Evolutionary conservation across 2,888 invertebrate genomes (phyloP).

Genomic region (Phalera bucephala): DNA sequence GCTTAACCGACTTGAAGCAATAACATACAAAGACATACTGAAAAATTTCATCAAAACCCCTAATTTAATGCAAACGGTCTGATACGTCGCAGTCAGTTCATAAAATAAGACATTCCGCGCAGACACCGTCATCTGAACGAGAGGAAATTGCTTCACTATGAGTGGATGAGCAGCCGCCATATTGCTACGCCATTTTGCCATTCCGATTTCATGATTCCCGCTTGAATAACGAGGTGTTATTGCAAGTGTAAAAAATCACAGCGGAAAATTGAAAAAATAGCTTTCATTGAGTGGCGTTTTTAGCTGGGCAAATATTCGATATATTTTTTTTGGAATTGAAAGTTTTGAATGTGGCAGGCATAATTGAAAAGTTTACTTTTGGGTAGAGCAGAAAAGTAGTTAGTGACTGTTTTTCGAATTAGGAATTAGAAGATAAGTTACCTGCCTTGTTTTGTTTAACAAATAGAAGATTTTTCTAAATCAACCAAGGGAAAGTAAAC

Average conservation of each 20-base stretch:
- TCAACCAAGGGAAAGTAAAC: too few relatives aligned
- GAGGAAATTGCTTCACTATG: slow-evolving; percentile 49
- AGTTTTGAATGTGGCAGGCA: too few relatives aligned
- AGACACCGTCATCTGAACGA: slow-evolving; percentile 43
- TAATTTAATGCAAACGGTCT: slow-evolving; percentile 40
- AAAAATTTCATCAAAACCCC: slow-evolving; percentile 29
- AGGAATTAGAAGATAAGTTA: too few relatives aligned
- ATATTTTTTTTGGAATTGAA: too few relatives aligned
- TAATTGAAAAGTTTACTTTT: too few relatives aligned
- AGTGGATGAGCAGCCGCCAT: slow-evolving; percentile 46
- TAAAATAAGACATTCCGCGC: slow-evolving; percentile 55
- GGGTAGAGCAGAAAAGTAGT: too few relatives aligned
- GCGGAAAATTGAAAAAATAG: background rate
- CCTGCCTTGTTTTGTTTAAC: too few relatives aligned
- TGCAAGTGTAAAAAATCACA: slow-evolving; percentile 26
- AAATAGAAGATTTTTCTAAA: too few relatives aligned
- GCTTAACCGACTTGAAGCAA: too few relatives aligned
- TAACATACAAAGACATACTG: slow-evolving; percentile 5
- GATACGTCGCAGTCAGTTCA: slow-evolving; percentile 34
- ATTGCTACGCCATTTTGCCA: slow-evolving; percentile 54
- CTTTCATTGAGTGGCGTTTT: too few relatives aligned
- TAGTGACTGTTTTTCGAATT: too few relatives aligned
- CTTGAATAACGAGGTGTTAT: slow-evolving; percentile 44
- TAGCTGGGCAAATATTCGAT: too few relatives aligned
- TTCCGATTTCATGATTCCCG: slow-evolving; percentile 57